Evolutionary conservation across 2,888 invertebrate genomes (phyloP).

Genomic region (Limnephilus rhombicus): DNA sequence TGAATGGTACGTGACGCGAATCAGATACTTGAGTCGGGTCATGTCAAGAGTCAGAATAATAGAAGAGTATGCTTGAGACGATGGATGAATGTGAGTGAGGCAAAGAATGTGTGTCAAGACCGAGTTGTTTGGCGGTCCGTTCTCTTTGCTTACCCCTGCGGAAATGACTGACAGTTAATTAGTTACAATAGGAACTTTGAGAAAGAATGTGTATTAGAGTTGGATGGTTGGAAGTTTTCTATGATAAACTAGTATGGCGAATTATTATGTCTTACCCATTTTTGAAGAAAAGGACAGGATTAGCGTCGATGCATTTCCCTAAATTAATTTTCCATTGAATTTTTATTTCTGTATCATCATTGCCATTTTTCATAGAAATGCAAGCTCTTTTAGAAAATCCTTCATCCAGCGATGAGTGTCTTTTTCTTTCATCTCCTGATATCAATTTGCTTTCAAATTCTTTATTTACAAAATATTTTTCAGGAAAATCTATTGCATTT

Average conservation of each 20-base stretch:
- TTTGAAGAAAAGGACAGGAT: slow-evolving; percentile 79
- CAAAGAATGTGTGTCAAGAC: no score
- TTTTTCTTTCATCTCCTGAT: slow-evolving; percentile 32
- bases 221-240: background rate
- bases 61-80: no score
- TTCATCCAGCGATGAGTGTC: background rate
- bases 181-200: background rate
- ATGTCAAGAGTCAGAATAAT: no score
- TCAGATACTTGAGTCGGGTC: no score
- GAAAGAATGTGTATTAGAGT: background rate
- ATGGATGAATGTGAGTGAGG: no score
- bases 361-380: background rate
- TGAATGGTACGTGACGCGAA: no score
- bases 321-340: slow-evolving; percentile 80
- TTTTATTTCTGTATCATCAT: slow-evolving; percentile 66
- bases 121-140: no score
- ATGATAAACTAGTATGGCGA: background rate
- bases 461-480: background rate
- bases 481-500: background rate
- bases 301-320: slow-evolving; percentile 90
- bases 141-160: no score
- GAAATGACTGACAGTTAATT: no score
- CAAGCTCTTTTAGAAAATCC: background rate
- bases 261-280: slow-evolving; percentile 70
- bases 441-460: background rate